Percentiles rank a stretch among this genome's conserved stretches.
phyloP scores from a whole-genome alignment of 1,140 invertebrate species.

The Drosophila nigrodunni region DNA sequence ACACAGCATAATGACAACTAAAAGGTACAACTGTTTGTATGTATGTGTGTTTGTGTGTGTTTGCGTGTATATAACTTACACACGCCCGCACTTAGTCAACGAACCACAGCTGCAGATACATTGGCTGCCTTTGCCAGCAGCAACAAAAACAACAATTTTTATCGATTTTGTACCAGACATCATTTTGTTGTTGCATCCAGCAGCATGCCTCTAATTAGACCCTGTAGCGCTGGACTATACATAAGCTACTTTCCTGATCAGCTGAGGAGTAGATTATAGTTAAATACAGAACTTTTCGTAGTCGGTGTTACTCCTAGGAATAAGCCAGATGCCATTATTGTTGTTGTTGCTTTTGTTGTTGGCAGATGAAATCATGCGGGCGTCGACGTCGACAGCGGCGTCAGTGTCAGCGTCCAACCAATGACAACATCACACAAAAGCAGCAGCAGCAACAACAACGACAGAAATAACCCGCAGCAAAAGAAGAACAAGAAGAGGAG shows the following conservation, averaged over 20 bases:
- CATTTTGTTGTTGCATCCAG: constrained; percentile 49
- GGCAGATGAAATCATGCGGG: constrained; percentile 78
- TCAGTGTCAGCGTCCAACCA: constrained; percentile 37
- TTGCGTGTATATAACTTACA: constrained; percentile 43
- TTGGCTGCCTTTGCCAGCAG: constrained; percentile 27
- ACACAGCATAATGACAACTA: constrained; percentile 71
- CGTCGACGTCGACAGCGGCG: neutral
- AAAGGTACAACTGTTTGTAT: constrained; percentile 8
- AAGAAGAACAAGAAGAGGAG: neutral
- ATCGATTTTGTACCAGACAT: constrained; percentile 38
- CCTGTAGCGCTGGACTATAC: no score
- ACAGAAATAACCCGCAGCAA: constrained; percentile 8
- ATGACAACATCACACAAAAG: constrained; percentile 65
- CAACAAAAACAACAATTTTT: constrained; percentile 33
- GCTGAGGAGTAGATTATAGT: no score
- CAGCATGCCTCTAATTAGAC: constrained; percentile 39
- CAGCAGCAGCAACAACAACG: constrained; percentile 21
- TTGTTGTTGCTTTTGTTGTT: constrained; percentile 20
- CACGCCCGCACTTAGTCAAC: constrained; percentile 81
- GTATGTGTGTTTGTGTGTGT: constrained; percentile 32
- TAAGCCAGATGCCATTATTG: constrained; percentile 28
- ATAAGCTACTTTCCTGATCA: no score
- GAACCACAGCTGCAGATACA: constrained; percentile 72
- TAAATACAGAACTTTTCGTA: no score
- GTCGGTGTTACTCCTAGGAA: no score